phyloP scores from a whole-genome alignment of 2,888 invertebrate species.

The Phalera bucephala region DNA sequence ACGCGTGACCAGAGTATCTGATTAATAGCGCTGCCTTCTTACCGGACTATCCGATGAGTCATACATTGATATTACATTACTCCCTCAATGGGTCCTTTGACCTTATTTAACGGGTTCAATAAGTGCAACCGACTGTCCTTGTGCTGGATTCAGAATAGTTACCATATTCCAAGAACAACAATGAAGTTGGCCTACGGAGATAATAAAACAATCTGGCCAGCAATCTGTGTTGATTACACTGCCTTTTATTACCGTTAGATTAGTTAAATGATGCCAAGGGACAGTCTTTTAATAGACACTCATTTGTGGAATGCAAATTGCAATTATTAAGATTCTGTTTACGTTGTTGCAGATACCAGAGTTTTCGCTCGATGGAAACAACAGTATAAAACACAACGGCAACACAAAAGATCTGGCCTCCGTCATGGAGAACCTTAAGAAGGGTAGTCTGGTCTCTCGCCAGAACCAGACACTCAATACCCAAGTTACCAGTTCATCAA shows the following conservation, averaged over 20 bases:
- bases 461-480: conserved; percentile 74
- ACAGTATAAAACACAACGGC: conserved; percentile 78
- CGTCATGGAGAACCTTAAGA: conserved; percentile 89
- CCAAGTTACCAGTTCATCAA: conserved; percentile 80
- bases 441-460: conserved; percentile 80
- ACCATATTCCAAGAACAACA: conserved; percentile 62
- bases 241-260: conserved; percentile 1
- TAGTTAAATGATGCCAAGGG: conserved; percentile 1
- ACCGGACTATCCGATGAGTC: conserved; percentile 72
- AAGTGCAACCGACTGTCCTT: conserved; percentile 68
- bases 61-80: conserved; percentile 63
- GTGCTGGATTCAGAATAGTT: conserved; percentile 64
- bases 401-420: conserved; percentile 84
- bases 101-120: conserved; percentile 69
- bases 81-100: conserved; percentile 70
- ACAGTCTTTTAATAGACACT: not conserved
- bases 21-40: conserved; percentile 58
- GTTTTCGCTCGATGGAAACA: conserved; percentile 83
- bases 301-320: not conserved
- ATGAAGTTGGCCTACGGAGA: conserved; percentile 44
- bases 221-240: conserved; percentile 19
- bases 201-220: conserved; percentile 34
- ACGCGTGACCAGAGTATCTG: conserved; percentile 60
- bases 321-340: conserved; percentile 4
- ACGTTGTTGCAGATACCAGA: conserved; percentile 77